phyloP scores from a whole-genome alignment of 2,797 vertebrate genomes.

The Enteromius treurensis region DNA sequence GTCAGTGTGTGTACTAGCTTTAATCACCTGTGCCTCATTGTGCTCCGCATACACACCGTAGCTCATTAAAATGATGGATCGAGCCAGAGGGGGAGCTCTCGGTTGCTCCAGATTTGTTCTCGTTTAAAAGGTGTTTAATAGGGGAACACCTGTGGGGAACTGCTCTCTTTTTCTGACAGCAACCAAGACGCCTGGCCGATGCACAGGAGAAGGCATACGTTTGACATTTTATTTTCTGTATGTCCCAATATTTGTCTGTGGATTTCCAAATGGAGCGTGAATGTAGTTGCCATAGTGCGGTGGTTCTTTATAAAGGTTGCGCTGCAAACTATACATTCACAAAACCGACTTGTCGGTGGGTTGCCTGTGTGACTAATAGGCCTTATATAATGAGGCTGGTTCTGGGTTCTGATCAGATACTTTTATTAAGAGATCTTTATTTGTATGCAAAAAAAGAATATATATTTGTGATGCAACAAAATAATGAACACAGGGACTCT shows the following conservation, averaged over 20 bases:
- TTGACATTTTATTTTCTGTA: slow-evolving; percentile 40
- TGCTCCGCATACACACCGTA: slow-evolving; percentile 77
- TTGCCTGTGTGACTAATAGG: slow-evolving; percentile 8
- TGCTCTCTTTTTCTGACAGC: slow-evolving; percentile 41
- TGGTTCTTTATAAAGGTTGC: neutral
- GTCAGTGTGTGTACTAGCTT: slow-evolving; percentile 68
- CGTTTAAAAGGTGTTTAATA: slow-evolving; percentile 80
- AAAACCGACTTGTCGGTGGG: neutral
- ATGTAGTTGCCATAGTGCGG: neutral
- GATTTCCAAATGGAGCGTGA: neutral
- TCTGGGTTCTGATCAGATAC: neutral
- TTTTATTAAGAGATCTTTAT: neutral
- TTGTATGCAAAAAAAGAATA: neutral
- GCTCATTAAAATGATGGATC: slow-evolving; percentile 93
- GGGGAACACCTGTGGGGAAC: slow-evolving; percentile 74
- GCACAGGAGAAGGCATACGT: neutral
- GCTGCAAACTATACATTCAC: neutral
- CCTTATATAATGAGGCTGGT: neutral
- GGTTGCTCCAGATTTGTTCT: slow-evolving; percentile 79
- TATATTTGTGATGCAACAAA: neutral
- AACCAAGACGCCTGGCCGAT: slow-evolving; percentile 40
- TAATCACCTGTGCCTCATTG: slow-evolving; percentile 88
- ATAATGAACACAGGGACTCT: neutral
- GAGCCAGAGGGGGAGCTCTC: slow-evolving; percentile 78
- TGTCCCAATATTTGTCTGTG: slow-evolving; percentile 24